Evolutionary conservation across 1,140 invertebrate species (phyloP).

Genomic region (Eriosoma lanigerum): DNA sequence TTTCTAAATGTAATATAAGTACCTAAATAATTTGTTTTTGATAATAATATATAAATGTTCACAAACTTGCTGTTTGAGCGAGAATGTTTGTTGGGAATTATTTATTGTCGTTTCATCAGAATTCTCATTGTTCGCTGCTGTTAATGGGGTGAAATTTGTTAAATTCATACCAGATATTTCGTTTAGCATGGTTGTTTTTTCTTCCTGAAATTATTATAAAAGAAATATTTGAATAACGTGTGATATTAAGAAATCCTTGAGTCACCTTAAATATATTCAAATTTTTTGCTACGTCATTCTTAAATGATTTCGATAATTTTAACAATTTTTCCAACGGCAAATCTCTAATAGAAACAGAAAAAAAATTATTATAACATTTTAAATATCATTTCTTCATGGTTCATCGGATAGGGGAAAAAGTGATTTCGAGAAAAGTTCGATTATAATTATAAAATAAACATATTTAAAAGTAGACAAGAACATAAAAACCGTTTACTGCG

Average conservation of each 20-base stretch:
- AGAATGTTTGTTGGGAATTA: not conserved
- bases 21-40: not conserved
- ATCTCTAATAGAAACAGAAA: not conserved
- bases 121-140: not conserved
- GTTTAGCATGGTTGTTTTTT: not conserved
- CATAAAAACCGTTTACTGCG: too few relatives aligned
- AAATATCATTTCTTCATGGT: too few relatives aligned
- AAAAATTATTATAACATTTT: too few relatives aligned
- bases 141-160: not conserved
- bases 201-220: constrained; percentile 25
- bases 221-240: not conserved
- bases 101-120: not conserved
- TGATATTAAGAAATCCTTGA: not conserved
- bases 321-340: constrained; percentile 5
- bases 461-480: too few relatives aligned
- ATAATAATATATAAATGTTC: not conserved
- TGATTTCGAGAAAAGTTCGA: too few relatives aligned
- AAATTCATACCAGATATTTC: not conserved
- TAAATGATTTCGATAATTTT: constrained; percentile 16
- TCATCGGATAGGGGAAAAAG: too few relatives aligned
- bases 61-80: not conserved
- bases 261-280: constrained; percentile 24
- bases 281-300: not conserved
- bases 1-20: not conserved
- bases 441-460: too few relatives aligned